Conservation (phyloP, 2,888 invertebrate species). For the Neocrepidodera transversa region DNA sequence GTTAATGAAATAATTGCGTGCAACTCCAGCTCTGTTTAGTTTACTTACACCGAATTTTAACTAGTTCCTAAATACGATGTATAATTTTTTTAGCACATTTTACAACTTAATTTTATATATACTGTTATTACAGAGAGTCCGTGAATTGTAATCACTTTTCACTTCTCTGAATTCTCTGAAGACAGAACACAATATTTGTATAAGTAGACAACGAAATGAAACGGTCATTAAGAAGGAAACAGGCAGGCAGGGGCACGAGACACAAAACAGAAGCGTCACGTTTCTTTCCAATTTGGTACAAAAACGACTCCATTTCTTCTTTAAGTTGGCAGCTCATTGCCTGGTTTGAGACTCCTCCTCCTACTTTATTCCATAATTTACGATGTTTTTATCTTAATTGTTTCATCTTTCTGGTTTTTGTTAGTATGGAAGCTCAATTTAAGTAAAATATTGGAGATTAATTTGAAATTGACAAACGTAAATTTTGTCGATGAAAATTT, state of each 20-base stretch:
- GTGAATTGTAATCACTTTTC: too few species aligned
- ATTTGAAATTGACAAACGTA: too few species aligned
- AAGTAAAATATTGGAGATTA: too few species aligned
- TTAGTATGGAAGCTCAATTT: background rate
- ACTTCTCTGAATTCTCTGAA: too few species aligned
- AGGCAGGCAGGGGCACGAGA: background rate
- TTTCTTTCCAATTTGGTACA: background rate
- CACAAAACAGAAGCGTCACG: background rate
- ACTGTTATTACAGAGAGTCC: too few species aligned
- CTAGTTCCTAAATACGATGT: too few species aligned
- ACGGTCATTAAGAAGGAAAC: background rate
- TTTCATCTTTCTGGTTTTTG: background rate
- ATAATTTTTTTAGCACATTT: too few species aligned
- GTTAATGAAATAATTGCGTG: too few species aligned
- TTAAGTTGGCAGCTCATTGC: constrained; percentile 1
- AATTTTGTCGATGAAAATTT: too few species aligned
- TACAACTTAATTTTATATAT: too few species aligned
- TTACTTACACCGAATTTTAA: too few species aligned
- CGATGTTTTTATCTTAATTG: constrained; percentile 1
- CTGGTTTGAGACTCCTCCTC: background rate
- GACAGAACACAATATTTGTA: background rate
- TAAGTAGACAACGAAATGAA: background rate
- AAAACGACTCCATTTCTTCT: background rate
- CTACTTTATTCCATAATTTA: background rate
- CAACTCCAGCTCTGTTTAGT: too few species aligned